These are phyloP conservation scores for Dastarcus helophoroides DNA, from an alignment of 2,888 invertebrate genomes.

Conservation along the genomic window DNA sequence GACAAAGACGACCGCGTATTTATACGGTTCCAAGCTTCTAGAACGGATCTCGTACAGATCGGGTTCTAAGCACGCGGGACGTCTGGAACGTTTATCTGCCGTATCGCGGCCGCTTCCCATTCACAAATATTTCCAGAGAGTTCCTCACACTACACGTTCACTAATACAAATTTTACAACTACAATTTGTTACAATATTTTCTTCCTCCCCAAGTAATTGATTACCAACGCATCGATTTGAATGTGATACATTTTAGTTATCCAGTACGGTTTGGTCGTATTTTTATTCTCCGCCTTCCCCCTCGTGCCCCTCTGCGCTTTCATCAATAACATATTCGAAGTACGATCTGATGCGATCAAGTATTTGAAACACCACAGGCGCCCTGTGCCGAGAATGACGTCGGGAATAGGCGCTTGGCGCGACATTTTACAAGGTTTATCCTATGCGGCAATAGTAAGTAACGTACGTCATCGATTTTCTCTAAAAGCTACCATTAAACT, in stretches of 20 bases:
- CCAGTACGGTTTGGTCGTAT: slow-evolving; percentile 10
- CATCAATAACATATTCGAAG: slow-evolving; percentile 7
- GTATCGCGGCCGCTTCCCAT: no score
- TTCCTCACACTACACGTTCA: no score
- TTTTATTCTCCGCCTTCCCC: slow-evolving; percentile 10
- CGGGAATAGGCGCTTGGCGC: slow-evolving; percentile 10
- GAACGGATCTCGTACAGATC: no score
- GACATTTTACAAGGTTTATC: slow-evolving; percentile 7
- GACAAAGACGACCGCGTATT: no score
- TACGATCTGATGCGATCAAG: slow-evolving; percentile 8
- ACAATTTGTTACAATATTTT: no score
- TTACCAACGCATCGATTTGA: no score
- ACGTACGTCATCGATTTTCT: slow-evolving; percentile 6
- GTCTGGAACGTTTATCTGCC: no score
- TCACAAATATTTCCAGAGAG: no score
- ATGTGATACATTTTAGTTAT: slow-evolving; percentile 11
- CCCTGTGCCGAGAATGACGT: slow-evolving; percentile 7
- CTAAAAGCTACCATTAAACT: slow-evolving; percentile 1
- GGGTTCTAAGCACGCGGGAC: no score
- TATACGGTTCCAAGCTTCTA: no score
- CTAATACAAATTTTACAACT: no score
- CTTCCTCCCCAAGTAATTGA: no score
- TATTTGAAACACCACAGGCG: slow-evolving; percentile 7
- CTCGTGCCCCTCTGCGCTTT: slow-evolving; percentile 6
- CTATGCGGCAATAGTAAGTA: slow-evolving; percentile 8